Evolutionary conservation across 1,140 invertebrate species (phyloP), one percentile per base, ranked within the genome.

Genomic region (Drosophila parvula): DNA sequence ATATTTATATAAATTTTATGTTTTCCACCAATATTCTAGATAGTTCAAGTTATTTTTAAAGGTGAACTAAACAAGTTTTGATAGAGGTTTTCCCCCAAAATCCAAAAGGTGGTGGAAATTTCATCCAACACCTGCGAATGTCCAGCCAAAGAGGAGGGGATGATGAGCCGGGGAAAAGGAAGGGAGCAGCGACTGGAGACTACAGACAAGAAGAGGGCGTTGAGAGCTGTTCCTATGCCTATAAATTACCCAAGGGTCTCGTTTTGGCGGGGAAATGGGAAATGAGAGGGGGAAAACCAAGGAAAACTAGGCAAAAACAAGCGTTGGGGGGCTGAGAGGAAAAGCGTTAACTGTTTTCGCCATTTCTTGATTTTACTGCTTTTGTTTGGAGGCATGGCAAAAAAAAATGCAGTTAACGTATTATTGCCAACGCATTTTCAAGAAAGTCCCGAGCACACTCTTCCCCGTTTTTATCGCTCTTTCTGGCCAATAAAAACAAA

Each of bases 231-330:
- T 7, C 59, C 59, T 36, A 45, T 44, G 51, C 61, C 67, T 48
- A 79, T 82, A 81, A 82, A 78, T 82, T 69, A 78, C 68, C 80
- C 70, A 61, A 63, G 60, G 57, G 75, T 64, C 45, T 61, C 38
- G 45, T 75, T 74, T 38, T 11, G 11, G 12, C 14, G 30, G 22
- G 22, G 22, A 22, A 22, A 22, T 22, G 27, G 18, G 36, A 43
- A 43, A 22, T 57, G 55, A 14, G 30, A 5, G 43, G 22, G 22
- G 18, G 30, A 40, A 55, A 41, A n/a, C 2, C 18, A n/a, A 32
- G 12, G 8, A 12, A 36, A 18, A 55, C 48, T 18, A 11, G 5
- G 27, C 3, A 6, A 43, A 43, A 27, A 12, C 34, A 9, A 36
- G 12, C 3, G 12, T 4, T 27, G 18, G 30, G 44, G 9, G 36